Evolutionary conservation across 37 sponge, comb jelly and placozoan species (phyloP).

Genomic region (Cladorhizidae sp.): DNA sequence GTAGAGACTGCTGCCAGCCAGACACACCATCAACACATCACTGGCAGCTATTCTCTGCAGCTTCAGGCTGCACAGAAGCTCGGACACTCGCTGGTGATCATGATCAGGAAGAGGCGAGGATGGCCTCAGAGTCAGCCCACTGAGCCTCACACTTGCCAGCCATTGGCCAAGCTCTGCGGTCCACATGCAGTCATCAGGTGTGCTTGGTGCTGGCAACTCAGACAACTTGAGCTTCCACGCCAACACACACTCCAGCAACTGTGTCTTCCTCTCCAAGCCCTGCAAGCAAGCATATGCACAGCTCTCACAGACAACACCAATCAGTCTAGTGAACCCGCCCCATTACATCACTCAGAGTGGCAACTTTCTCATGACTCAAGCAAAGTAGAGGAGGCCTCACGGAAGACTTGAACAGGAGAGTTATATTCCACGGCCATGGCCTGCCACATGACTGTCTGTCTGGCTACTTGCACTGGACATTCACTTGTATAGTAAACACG

Average conservation of each 20-base stretch:
- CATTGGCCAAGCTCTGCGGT: slow-evolving; percentile 28
- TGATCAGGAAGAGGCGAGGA: neutral
- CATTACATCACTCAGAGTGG: neutral
- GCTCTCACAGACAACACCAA: too few relatives aligned
- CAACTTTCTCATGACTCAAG: too few relatives aligned
- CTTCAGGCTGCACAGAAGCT: slow-evolving; percentile 1
- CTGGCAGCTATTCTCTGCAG: slow-evolving; percentile 11
- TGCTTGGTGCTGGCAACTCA: neutral
- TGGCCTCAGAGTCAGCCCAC: slow-evolving; percentile 13
- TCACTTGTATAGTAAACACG: too few relatives aligned
- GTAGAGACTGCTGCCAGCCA: slow-evolving; percentile 68
- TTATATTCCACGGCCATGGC: too few relatives aligned
- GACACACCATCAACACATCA: slow-evolving; percentile 48
- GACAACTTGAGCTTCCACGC: slow-evolving; percentile 5
- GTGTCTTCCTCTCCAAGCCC: slow-evolving; percentile 18
- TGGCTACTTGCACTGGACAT: too few relatives aligned
- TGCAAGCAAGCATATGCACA: neutral
- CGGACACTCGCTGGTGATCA: slow-evolving; percentile 13
- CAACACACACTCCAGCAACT: slow-evolving; percentile 32
- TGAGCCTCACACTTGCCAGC: slow-evolving; percentile 36
- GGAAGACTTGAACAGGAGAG: too few relatives aligned
- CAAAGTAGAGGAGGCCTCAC: too few relatives aligned
- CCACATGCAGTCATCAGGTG: neutral
- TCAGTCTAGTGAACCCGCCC: too few relatives aligned
- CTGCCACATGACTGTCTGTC: too few relatives aligned